These are phyloP conservation scores for Folsomia candida DNA, from an alignment of 2,888 invertebrate genomes.

Conservation along the genomic window DNA sequence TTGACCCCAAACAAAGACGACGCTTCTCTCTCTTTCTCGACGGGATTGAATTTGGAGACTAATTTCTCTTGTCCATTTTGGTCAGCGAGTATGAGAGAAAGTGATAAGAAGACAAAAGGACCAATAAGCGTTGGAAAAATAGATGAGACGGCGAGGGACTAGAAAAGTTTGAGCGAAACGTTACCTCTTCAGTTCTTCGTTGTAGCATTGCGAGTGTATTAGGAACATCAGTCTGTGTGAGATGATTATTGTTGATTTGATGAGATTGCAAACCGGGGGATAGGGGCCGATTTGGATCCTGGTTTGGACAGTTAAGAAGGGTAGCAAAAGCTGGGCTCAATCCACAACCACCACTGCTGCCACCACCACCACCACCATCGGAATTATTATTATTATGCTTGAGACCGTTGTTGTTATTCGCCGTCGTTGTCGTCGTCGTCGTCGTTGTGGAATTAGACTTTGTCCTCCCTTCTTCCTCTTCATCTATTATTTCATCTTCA, in stretches of 20 bases:
- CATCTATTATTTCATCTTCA: neutral
- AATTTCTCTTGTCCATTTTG: neutral
- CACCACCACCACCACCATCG: neutral
- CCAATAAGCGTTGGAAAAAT: too few relatives aligned
- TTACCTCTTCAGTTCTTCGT: slow-evolving; percentile 78
- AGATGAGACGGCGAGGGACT: too few relatives aligned
- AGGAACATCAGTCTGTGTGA: slow-evolving; percentile 64
- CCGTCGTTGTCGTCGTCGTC: neutral
- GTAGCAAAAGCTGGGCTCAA: slow-evolving; percentile 50
- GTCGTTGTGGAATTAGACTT: neutral
- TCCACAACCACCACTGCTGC: slow-evolving; percentile 7
- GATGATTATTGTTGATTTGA: slow-evolving; percentile 58
- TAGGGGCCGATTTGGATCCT: slow-evolving; percentile 48
- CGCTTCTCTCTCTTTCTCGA: neutral
- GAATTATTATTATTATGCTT: slow-evolving; percentile 7
- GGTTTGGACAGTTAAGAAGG: slow-evolving; percentile 50
- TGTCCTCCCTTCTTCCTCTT: slow-evolving; percentile 5
- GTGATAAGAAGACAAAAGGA: neutral
- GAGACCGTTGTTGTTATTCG: neutral
- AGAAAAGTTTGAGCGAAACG: too few relatives aligned
- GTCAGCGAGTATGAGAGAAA: neutral
- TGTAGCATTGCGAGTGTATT: slow-evolving; percentile 91
- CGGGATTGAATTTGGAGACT: slow-evolving; percentile 7
- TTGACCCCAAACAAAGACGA: slow-evolving; percentile 3
- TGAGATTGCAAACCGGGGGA: slow-evolving; percentile 59